Conservation (phyloP, 1,140 invertebrate species). For the Anagrus nilaparvatae region DNA sequence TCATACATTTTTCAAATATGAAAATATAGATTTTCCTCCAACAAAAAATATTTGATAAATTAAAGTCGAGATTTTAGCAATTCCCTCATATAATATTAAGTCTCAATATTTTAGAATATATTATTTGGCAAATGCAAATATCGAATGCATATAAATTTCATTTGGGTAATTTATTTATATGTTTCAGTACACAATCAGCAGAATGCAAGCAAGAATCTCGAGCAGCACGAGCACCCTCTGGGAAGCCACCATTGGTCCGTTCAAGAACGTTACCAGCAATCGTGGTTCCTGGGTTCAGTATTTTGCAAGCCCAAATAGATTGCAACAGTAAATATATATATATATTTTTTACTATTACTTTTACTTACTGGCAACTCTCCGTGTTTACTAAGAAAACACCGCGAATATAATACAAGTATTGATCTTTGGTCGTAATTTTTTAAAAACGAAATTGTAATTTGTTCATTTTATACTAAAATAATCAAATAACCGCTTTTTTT, state of each 20-base stretch:
- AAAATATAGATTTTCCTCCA: not conserved
- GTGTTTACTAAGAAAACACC: too few species aligned
- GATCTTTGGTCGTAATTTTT: too few species aligned
- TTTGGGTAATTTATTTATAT: not conserved
- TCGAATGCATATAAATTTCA: not conserved
- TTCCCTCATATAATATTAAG: too few species aligned
- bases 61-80: not conserved
- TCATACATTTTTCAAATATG: too few species aligned
- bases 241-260: constrained; percentile 59
- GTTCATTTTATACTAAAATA: too few species aligned
- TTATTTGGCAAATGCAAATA: not conserved
- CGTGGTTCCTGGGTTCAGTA: constrained; percentile 75
- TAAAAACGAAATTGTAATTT: too few species aligned
- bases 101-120: not conserved
- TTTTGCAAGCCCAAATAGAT: constrained; percentile 74
- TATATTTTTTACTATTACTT: too few species aligned
- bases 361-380: too few species aligned
- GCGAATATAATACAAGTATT: too few species aligned
- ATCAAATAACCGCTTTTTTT: too few species aligned
- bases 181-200: constrained; percentile 37
- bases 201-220: constrained; percentile 37
- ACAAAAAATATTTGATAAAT: constrained; percentile 1
- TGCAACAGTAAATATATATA: too few species aligned
- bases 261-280: constrained; percentile 81
- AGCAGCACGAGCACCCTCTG: constrained; percentile 19